phyloP scores from a whole-genome alignment of 2,888 invertebrate species.

The Ecliptopera silaceata region DNA sequence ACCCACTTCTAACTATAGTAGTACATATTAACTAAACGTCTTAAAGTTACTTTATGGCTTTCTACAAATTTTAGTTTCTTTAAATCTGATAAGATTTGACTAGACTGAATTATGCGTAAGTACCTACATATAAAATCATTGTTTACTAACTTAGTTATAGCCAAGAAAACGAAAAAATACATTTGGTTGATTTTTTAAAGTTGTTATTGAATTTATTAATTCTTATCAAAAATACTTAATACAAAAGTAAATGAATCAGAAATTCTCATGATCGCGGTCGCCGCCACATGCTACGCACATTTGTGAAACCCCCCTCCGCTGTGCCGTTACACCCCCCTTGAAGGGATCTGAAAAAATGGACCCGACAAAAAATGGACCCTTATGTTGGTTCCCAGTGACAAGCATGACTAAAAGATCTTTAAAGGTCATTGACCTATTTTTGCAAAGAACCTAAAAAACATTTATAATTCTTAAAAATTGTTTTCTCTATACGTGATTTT shows the following conservation, averaged over 20 bases:
- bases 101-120: too few relatives aligned
- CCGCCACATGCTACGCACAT: slow-evolving; percentile 74
- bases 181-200: too few relatives aligned
- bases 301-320: slow-evolving; percentile 56
- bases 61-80: too few relatives aligned
- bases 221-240: slow-evolving; percentile 30
- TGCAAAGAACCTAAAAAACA: neutral
- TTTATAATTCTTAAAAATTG: neutral
- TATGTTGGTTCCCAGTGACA: slow-evolving; percentile 41
- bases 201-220: too few relatives aligned
- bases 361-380: slow-evolving; percentile 49
- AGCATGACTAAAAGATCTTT: slow-evolving; percentile 23
- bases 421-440: slow-evolving; percentile 24
- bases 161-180: too few relatives aligned
- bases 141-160: too few relatives aligned
- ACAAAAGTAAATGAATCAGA: slow-evolving; percentile 72
- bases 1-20: too few relatives aligned
- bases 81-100: too few relatives aligned
- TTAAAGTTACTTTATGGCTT: too few relatives aligned
- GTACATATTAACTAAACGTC: too few relatives aligned
- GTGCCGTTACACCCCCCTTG: slow-evolving; percentile 56
- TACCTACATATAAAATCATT: too few relatives aligned
- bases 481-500: too few relatives aligned
- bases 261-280: slow-evolving; percentile 72
- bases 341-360: slow-evolving; percentile 73